Conservation (phyloP, 1,140 invertebrate genomes). For the Rhynchophorus ferrugineus region DNA sequence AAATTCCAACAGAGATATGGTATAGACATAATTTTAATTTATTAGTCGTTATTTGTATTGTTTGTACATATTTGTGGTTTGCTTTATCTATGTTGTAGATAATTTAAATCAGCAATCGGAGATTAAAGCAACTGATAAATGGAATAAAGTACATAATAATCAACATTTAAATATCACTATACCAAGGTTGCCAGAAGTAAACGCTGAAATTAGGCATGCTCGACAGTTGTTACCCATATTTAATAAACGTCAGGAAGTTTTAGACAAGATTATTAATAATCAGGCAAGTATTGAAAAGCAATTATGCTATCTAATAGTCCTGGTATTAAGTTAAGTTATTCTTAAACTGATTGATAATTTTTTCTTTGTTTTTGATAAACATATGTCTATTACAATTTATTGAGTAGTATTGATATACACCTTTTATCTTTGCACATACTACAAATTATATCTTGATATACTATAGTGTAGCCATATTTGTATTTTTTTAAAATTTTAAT, state of each 20-base stretch:
- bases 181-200: not conserved
- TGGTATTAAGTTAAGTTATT: too few species aligned
- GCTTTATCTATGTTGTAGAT: not conserved
- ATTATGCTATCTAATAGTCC: too few species aligned
- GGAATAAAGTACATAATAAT: too few species aligned
- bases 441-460: not conserved
- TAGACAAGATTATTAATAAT: conserved; percentile 46
- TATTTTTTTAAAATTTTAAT: not conserved
- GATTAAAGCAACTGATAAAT: too few species aligned
- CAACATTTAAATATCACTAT: too few species aligned
- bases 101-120: not conserved
- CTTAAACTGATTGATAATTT: too few species aligned
- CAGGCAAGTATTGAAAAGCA: conserved; percentile 53
- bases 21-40: not conserved
- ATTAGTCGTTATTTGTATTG: too few species aligned
- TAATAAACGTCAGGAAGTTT: conserved; percentile 45
- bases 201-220: conserved; percentile 32
- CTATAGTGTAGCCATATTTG: too few species aligned
- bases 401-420: not conserved
- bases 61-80: too few species aligned
- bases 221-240: conserved; percentile 55
- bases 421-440: not conserved
- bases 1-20: conserved; percentile 12
- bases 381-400: too few species aligned
- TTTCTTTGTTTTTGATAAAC: too few species aligned